Percentiles rank a stretch among this genome's conserved stretches.
Evolutionary conservation across 64 coral and sea anemone species (phyloP).

Genomic region (Montipora foliosa): DNA sequence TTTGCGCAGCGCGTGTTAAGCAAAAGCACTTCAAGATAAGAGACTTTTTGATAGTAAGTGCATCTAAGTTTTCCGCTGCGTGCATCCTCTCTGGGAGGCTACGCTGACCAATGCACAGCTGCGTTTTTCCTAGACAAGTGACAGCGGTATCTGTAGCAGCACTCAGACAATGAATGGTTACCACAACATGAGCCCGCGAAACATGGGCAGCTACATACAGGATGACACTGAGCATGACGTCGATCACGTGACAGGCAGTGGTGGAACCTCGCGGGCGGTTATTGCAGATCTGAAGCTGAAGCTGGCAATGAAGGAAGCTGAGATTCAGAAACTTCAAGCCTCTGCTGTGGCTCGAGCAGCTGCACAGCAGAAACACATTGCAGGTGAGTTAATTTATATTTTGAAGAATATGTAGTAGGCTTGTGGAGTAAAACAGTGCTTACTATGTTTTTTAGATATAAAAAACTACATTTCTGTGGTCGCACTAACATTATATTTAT

Average conservation of each 20-base stretch:
- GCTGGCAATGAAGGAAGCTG: constrained; percentile 92
- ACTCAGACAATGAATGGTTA: constrained; percentile 90
- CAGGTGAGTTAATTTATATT: constrained; percentile 50
- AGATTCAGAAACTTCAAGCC: constrained; percentile 94
- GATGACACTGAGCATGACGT: constrained; percentile 73
- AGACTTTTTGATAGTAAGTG: too few species aligned
- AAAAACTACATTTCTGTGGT: too few species aligned
- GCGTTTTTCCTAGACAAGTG: constrained; percentile 69
- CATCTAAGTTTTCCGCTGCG: too few species aligned
- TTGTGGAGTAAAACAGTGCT: too few species aligned
- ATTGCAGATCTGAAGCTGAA: constrained; percentile 94
- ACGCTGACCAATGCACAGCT: not conserved
- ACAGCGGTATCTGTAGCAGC: constrained; percentile 89
- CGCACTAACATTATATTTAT: too few species aligned
- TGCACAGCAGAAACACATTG: constrained; percentile 93
- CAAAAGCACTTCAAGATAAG: too few species aligned
- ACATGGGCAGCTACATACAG: constrained; percentile 83
- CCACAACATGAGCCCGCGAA: constrained; percentile 65
- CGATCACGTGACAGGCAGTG: constrained; percentile 75
- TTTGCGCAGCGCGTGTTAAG: too few species aligned
- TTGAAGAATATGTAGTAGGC: not conserved
- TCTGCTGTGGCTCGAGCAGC: constrained; percentile 86
- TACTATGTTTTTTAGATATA: too few species aligned
- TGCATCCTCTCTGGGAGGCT: not conserved
- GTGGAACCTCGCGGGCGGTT: constrained; percentile 77